These are phyloP conservation scores for Fulica atra DNA, from an alignment of 2,113 vertebrate species.

Conservation along the genomic window DNA sequence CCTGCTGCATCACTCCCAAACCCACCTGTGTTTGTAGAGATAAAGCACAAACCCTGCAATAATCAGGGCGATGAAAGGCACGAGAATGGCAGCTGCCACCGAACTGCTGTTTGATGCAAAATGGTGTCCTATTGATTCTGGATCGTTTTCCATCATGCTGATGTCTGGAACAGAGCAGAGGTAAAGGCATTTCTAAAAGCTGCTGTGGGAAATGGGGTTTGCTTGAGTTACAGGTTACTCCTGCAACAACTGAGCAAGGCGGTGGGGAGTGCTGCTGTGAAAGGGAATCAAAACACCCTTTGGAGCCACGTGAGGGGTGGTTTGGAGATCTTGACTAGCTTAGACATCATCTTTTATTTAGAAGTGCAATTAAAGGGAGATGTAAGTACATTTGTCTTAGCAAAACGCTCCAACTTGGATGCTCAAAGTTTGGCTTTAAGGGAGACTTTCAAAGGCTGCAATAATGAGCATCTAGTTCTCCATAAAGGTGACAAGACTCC, in stretches of 20 bases:
- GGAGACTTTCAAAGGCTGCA: neutral
- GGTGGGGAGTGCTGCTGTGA: neutral
- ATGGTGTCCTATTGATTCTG: slow-evolving; percentile 86
- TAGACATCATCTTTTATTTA: neutral
- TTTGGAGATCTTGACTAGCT: neutral
- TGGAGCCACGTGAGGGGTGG: neutral
- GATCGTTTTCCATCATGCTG: slow-evolving; percentile 80
- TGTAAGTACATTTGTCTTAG: neutral
- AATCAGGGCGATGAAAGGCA: slow-evolving; percentile 99
- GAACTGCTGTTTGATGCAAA: slow-evolving; percentile 98
- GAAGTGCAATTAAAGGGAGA: neutral
- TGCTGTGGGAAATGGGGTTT: neutral
- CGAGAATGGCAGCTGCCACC: slow-evolving; percentile 96
- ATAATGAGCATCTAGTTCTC: neutral
- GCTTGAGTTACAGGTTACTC: neutral
- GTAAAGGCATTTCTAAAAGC: neutral
- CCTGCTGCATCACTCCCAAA: neutral
- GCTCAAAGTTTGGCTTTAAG: neutral
- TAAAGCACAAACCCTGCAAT: slow-evolving; percentile 98
- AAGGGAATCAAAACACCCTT: neutral
- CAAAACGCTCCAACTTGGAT: neutral
- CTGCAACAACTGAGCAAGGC: neutral
- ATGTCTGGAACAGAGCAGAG: slow-evolving; percentile 69
- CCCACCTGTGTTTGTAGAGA: slow-evolving; percentile 99
- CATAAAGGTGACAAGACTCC: neutral